Evolutionary conservation across 1,140 invertebrate species (phyloP).

Genomic region (Gonatopus flavifemur): DNA sequence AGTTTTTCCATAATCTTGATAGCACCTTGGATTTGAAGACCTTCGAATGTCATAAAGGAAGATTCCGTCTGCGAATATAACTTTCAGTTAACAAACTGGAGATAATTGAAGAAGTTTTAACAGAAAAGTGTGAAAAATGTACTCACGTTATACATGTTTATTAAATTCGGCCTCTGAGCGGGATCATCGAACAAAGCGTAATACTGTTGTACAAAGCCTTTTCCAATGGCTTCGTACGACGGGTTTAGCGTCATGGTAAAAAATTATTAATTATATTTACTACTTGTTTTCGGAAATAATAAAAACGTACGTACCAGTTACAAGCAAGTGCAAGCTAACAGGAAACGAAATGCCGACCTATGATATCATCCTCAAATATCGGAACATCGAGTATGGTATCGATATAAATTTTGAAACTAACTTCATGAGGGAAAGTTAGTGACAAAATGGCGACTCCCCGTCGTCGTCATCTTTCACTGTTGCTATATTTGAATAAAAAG

Average conservation of each 20-base stretch:
- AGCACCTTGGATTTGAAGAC: slow-evolving; percentile 85
- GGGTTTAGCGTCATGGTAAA: slow-evolving; percentile 78
- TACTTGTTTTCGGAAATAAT: slow-evolving; percentile 10
- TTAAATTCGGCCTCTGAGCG: slow-evolving; percentile 74
- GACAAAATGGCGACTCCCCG: no score
- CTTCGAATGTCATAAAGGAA: slow-evolving; percentile 96
- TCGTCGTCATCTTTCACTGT: no score
- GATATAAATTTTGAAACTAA: no score
- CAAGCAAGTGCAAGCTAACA: no score
- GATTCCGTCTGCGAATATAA: slow-evolving; percentile 72
- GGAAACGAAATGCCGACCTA: no score
- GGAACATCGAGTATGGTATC: no score
- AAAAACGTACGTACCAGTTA: no score
- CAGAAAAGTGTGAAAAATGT: not conserved
- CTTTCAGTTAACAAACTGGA: not conserved
- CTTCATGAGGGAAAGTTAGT: no score
- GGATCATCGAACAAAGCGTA: slow-evolving; percentile 89
- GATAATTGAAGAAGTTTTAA: not conserved
- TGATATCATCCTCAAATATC: no score
- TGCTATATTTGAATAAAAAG: no score
- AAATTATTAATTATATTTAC: slow-evolving; percentile 24
- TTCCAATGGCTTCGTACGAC: slow-evolving; percentile 88
- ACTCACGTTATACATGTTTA: slow-evolving; percentile 92
- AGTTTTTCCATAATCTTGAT: slow-evolving; percentile 94
- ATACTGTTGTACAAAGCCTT: slow-evolving; percentile 91